Conservation (phyloP, 2,888 invertebrate genomes). For the Dolomedes plantarius region DNA sequence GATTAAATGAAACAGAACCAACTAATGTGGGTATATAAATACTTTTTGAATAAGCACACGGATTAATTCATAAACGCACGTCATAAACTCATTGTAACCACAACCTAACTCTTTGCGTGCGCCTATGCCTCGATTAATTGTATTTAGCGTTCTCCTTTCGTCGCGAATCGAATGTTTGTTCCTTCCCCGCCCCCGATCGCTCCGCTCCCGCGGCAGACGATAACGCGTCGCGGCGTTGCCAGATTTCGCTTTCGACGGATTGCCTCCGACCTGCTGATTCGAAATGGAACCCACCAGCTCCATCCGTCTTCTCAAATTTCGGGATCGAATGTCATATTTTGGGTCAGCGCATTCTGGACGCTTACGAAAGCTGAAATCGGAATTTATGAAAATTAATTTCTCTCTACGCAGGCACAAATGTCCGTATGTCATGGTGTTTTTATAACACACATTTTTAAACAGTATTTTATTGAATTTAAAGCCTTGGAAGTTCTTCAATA, state of each 20-base stretch:
- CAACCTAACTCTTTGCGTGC: not conserved
- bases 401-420: too few relatives aligned
- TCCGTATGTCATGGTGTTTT: too few relatives aligned
- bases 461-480: too few relatives aligned
- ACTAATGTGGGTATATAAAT: too few relatives aligned
- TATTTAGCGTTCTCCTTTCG: not conserved
- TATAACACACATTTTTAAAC: too few relatives aligned
- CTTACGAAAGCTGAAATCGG: too few relatives aligned
- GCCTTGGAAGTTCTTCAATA: too few relatives aligned
- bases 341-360: not conserved
- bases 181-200: not conserved
- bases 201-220: not conserved
- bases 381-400: too few relatives aligned
- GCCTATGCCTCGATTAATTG: not conserved
- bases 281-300: not conserved
- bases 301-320: slow-evolving; percentile 6
- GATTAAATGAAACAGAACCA: too few relatives aligned
- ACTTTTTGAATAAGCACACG: too few relatives aligned
- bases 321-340: not conserved
- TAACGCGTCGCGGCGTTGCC: not conserved
- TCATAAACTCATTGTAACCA: not conserved
- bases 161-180: not conserved
- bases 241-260: slow-evolving; percentile 8
- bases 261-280: not conserved
- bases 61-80: not conserved